Evolutionary conservation across 2,113 vertebrate genomes (phyloP).

Genomic region (Albula glossodonta): DNA sequence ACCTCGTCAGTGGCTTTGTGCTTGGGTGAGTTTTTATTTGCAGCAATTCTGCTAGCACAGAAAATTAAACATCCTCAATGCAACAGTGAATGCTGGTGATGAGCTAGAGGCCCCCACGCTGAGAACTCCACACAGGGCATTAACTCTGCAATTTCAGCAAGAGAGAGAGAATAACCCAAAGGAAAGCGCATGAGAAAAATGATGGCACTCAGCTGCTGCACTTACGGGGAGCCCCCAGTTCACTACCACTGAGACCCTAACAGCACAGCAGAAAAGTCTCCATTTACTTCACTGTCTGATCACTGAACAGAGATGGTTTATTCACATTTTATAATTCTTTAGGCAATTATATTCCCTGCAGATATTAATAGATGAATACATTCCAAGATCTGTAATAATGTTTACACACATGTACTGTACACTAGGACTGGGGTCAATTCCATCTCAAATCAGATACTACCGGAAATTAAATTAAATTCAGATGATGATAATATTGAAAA

Average conservation of each 20-base stretch:
- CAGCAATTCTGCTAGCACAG: conserved; percentile 33
- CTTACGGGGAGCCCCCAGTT: neutral
- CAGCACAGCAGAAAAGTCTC: too few species aligned
- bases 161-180: neutral
- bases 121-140: neutral
- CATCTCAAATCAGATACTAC: neutral
- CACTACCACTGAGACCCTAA: too few species aligned
- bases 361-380: too few species aligned
- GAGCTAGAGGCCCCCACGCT: conserved; percentile 7
- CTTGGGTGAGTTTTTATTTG: conserved; percentile 40
- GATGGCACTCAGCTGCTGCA: neutral
- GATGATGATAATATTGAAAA: too few species aligned
- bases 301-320: too few species aligned
- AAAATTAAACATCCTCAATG: conserved; percentile 19
- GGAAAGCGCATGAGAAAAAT: neutral
- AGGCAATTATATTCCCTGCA: too few species aligned
- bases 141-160: neutral
- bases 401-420: too few species aligned
- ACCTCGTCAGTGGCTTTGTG: conserved; percentile 26
- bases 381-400: too few species aligned
- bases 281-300: too few species aligned
- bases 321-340: too few species aligned
- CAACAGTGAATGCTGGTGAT: conserved; percentile 19
- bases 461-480: too few species aligned
- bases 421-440: too few species aligned